These are phyloP conservation scores for Falco novaeseelandiae DNA, from an alignment of 2,797 vertebrate species.

Conservation along the genomic window DNA sequence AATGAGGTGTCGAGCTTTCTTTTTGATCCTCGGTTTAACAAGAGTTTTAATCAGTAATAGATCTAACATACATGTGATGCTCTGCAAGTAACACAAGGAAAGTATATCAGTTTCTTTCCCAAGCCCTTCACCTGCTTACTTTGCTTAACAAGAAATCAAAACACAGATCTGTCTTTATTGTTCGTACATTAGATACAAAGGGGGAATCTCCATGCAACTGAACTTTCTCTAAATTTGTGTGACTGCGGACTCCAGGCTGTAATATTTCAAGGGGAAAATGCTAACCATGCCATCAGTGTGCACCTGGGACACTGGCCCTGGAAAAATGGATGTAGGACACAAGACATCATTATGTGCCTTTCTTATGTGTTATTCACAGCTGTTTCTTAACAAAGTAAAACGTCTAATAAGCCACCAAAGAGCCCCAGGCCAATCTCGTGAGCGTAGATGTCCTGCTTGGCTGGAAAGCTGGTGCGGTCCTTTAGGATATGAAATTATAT, in stretches of 20 bases:
- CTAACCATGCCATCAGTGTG: background rate
- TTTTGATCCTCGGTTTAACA: conserved; percentile 70
- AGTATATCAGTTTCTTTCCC: conserved; percentile 17
- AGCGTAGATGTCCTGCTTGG: background rate
- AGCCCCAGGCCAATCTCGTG: background rate
- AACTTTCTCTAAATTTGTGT: conserved; percentile 5
- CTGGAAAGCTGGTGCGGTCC: background rate
- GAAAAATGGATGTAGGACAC: background rate
- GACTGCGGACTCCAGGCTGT: background rate
- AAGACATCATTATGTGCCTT: background rate
- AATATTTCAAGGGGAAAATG: background rate
- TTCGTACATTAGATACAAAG: background rate
- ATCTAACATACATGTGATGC: conserved; percentile 18
- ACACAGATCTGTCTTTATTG: conserved; percentile 27
- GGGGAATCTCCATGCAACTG: background rate
- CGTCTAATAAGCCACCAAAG: background rate
- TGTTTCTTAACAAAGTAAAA: background rate
- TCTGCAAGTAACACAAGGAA: background rate
- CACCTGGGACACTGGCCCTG: background rate
- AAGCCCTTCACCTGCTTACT: conserved; percentile 34
- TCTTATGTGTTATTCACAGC: background rate
- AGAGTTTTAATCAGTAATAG: conserved; percentile 74
- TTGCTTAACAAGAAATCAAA: conserved; percentile 63
- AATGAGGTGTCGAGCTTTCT: conserved; percentile 59
- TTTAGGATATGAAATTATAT: background rate